Conservation (phyloP, 2,797 vertebrate genomes). For the Botia kubotai region DNA sequence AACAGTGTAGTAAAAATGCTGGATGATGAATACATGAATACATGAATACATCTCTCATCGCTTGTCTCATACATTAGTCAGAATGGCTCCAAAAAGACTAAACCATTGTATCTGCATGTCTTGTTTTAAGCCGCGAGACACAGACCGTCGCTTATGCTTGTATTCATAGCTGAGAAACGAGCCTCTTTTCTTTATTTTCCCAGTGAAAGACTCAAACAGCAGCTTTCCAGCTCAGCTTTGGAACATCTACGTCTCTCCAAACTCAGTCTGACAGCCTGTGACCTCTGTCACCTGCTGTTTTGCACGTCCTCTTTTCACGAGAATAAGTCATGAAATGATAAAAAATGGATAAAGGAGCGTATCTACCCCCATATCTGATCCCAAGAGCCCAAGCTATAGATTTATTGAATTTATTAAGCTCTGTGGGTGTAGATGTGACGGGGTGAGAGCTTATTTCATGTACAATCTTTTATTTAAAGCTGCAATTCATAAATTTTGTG, state of each 20-base stretch:
- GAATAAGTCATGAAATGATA: neutral
- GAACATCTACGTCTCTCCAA: conserved; percentile 5
- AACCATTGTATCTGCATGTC: too few relatives aligned
- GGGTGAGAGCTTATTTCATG: too few relatives aligned
- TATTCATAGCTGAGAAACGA: neutral
- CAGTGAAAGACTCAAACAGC: neutral
- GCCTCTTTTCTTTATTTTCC: conserved; percentile 5
- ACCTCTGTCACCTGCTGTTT: neutral
- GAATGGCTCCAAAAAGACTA: too few relatives aligned
- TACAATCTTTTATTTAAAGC: too few relatives aligned
- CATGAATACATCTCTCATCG: too few relatives aligned
- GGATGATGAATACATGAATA: too few relatives aligned
- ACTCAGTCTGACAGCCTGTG: neutral
- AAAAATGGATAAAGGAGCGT: conserved; percentile 29
- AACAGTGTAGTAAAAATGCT: too few relatives aligned
- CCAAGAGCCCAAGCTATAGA: neutral
- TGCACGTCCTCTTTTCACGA: neutral
- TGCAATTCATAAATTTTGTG: too few relatives aligned
- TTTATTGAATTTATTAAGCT: neutral
- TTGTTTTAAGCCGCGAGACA: too few relatives aligned
- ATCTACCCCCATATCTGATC: conserved; percentile 4
- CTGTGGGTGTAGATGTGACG: neutral
- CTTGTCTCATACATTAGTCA: too few relatives aligned
- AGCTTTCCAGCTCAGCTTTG: conserved; percentile 5
- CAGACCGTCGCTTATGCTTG: neutral